phyloP scores from a whole-genome alignment of 2,888 invertebrate species.

The Digitonthophagus gazella region DNA sequence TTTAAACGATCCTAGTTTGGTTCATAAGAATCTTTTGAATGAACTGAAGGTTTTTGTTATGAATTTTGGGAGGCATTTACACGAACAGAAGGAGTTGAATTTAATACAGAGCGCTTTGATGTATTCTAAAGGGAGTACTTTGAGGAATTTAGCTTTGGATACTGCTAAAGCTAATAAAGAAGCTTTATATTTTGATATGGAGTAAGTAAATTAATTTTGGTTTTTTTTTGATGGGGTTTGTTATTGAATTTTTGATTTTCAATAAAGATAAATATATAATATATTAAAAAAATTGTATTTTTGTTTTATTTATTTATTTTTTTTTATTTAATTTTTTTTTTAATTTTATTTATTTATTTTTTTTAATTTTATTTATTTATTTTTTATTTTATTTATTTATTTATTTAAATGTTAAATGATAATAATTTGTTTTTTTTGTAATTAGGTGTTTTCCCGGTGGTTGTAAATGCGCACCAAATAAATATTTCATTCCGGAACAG shows the following conservation, averaged over 20 bases:
- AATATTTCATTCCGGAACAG: slow-evolving; percentile 18
- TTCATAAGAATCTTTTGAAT: slow-evolving; percentile 48
- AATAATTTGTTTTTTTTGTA: no score
- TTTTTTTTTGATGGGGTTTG: no score
- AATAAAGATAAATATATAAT: no score
- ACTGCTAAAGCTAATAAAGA: slow-evolving; percentile 54
- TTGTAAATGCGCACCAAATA: not conserved
- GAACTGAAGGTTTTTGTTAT: slow-evolving; percentile 62
- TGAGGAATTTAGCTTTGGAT: slow-evolving; percentile 58
- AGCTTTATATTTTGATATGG: slow-evolving; percentile 54
- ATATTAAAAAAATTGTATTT: no score
- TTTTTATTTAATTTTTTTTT: no score
- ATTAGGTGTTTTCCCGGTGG: slow-evolving; percentile 2
- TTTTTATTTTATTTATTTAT: no score
- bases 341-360: no score
- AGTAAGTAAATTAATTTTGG: no score
- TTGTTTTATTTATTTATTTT: slow-evolving; percentile 5
- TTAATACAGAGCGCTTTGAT: slow-evolving; percentile 70
- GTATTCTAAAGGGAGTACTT: slow-evolving; percentile 58
- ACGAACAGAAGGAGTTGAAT: slow-evolving; percentile 62
- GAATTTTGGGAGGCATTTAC: slow-evolving; percentile 61
- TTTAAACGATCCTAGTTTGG: not conserved
- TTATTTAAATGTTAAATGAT: no score
- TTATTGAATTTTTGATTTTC: no score
- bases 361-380: no score